These are phyloP conservation scores for Lerema accius DNA, from an alignment of 1,140 invertebrate species.

Conservation along the genomic window DNA sequence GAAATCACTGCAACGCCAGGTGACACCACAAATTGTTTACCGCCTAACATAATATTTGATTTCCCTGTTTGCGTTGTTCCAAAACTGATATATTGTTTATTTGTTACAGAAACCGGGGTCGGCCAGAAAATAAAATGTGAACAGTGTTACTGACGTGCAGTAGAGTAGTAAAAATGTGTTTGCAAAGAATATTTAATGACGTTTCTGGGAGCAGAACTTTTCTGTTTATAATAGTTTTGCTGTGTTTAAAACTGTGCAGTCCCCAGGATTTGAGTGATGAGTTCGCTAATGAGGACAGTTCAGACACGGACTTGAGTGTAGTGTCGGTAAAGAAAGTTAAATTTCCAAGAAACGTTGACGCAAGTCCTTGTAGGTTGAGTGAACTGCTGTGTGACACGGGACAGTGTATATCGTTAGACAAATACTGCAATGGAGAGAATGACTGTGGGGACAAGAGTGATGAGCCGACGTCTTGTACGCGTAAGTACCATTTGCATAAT, in stretches of 20 bases:
- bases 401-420: slow-evolving; percentile 89
- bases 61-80: background rate
- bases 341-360: slow-evolving; percentile 46
- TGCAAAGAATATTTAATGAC: slow-evolving; percentile 57
- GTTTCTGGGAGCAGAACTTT: slow-evolving; percentile 68
- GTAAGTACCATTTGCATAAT: slow-evolving; percentile 83
- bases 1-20: slow-evolving; percentile 18
- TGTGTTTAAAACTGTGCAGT: slow-evolving; percentile 71
- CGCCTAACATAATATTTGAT: slow-evolving; percentile 20
- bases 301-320: slow-evolving; percentile 57
- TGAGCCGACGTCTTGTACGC: slow-evolving; percentile 89
- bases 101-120: slow-evolving; percentile 40
- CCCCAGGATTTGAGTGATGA: slow-evolving; percentile 74
- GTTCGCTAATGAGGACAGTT: slow-evolving; percentile 65
- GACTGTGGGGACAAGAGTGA: slow-evolving; percentile 91
- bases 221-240: slow-evolving; percentile 69
- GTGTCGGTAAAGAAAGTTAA: slow-evolving; percentile 58
- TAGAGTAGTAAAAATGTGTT: slow-evolving; percentile 61
- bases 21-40: slow-evolving; percentile 13
- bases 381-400: slow-evolving; percentile 89
- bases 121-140: slow-evolving; percentile 48
- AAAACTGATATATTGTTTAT: slow-evolving; percentile 25
- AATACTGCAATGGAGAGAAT: slow-evolving; percentile 90
- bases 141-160: slow-evolving; percentile 16
- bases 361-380: slow-evolving; percentile 86